These are phyloP conservation scores for Hemibagrus wyckioides DNA, from an alignment of 2,113 vertebrate species.

Conservation along the genomic window DNA sequence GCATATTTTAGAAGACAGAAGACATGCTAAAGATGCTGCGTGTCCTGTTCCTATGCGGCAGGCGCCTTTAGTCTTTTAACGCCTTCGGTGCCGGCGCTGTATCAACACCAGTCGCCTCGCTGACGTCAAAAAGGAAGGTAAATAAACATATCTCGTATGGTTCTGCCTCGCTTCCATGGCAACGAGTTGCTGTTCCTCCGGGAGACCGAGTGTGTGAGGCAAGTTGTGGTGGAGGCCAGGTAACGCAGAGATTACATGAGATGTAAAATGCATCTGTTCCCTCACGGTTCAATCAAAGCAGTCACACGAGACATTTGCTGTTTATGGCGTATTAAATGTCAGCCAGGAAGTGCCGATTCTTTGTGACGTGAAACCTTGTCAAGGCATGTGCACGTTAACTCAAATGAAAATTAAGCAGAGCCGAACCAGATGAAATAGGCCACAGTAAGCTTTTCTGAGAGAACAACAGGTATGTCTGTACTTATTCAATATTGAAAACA, in stretches of 20 bases:
- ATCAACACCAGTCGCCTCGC: slow-evolving; percentile 7
- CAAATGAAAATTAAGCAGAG: neutral
- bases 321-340: slow-evolving; percentile 31
- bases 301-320: neutral
- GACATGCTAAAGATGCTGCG: neutral
- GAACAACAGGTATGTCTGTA: neutral
- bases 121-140: slow-evolving; percentile 42
- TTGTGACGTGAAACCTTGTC: neutral
- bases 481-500: neutral
- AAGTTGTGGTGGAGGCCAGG: slow-evolving; percentile 41
- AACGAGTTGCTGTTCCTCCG: slow-evolving; percentile 42
- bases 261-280: slow-evolving; percentile 38
- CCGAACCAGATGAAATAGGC: neutral
- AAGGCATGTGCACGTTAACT: neutral
- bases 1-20: neutral
- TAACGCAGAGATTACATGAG: slow-evolving; percentile 37
- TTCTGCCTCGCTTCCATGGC: slow-evolving; percentile 44
- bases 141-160: slow-evolving; percentile 47
- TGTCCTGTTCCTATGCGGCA: slow-evolving; percentile 11
- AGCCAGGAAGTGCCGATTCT: slow-evolving; percentile 1
- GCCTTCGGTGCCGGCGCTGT: neutral
- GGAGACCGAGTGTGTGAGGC: slow-evolving; percentile 50
- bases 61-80: slow-evolving; percentile 5
- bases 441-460: neutral
- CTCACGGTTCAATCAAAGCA: neutral